Base-by-base conservation (phyloP, 2,888 invertebrate genomes). In the Monochamus alternatus region DNA sequence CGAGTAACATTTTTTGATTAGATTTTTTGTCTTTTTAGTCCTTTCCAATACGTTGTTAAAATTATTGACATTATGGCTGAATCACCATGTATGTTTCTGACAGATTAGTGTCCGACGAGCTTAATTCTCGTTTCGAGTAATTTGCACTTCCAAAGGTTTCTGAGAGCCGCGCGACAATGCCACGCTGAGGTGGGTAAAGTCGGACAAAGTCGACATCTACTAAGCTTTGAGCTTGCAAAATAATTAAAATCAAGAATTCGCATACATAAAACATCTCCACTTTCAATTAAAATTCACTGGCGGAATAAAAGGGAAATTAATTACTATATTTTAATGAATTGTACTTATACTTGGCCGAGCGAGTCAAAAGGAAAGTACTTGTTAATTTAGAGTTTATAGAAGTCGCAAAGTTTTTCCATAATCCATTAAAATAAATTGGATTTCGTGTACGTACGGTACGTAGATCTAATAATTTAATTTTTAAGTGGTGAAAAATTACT, bases 181-280 rank as follows among this genome's bases (percentile, higher is more conserved):
- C 32, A 38, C 52, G 52, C 3, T 31, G 52, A 14, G 51, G 66
- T 14, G 65, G 65, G 65, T 44, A 31, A 68, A 58, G 58, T 59
- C 43, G 43, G 58, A 14, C 55, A 67, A 67, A 32, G 69, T 59
- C 38, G 43, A 22, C 59, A 43, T n/a, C 5, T 14, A 22, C 47
- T 69, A 69, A 69, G 68, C 68, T 69, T 47, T 60, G 47, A 31
- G 44, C 69, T 60, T 62, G 60, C 14, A n/a, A 71, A 63, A 63
- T 62, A 70, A 70, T 70, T 70, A 62, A 70, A 70, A 70, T 70
- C 59, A 70, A 70, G 70, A 70, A 70, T 70, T 60, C 70, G 62
- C 70, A 70, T 70, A 70, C 60, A 70, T 70, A 70, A 71, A 52
- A 63, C 38, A 63, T 58, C 58, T 71, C 52, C 22, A 12, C 9